Conservation (phyloP, 2,797 vertebrate genomes). For the Argyrosomus regius region DNA sequence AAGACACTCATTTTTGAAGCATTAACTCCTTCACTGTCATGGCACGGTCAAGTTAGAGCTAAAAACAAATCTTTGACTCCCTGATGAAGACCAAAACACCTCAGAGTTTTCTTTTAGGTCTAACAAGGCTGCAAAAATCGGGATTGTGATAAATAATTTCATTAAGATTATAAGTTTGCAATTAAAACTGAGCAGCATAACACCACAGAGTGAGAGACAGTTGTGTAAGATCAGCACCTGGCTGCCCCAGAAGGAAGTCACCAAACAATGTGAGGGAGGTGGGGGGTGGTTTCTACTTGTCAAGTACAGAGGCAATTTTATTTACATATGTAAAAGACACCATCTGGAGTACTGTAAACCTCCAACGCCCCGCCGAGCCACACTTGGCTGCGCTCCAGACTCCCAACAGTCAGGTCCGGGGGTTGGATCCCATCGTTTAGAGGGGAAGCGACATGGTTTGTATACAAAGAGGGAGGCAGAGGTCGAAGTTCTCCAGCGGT, state of each 20-base stretch:
- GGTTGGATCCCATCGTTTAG: conserved; percentile 39
- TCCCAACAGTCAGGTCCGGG: conserved; percentile 45
- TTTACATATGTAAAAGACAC: conserved; percentile 74
- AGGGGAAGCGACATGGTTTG: conserved; percentile 30
- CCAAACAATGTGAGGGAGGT: not conserved
- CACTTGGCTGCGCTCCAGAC: conserved; percentile 56
- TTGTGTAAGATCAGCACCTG: conserved; percentile 43
- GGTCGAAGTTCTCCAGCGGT: conserved; percentile 42
- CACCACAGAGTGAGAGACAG: not conserved
- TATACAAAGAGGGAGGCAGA: conserved; percentile 52
- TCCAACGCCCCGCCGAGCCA: conserved; percentile 39
- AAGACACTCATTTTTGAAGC: too few species aligned
- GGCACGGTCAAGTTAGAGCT: too few species aligned
- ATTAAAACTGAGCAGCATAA: not conserved
- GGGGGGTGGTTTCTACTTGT: conserved; percentile 17
- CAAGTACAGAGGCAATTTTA: conserved; percentile 50
- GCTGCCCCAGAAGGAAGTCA: conserved; percentile 9
- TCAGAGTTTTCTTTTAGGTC: too few species aligned
- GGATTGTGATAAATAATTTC: too few species aligned
- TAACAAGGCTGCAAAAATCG: too few species aligned
- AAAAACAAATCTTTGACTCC: too few species aligned
- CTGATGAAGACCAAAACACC: too few species aligned
- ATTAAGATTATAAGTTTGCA: too few species aligned
- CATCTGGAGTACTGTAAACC: conserved; percentile 74
- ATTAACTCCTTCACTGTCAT: too few species aligned